A percentile compares a stretch with the other conserved stretches of the same genome.
Conservation (phyloP, 1,140 invertebrate species). For the Saccostrea echinata region DNA sequence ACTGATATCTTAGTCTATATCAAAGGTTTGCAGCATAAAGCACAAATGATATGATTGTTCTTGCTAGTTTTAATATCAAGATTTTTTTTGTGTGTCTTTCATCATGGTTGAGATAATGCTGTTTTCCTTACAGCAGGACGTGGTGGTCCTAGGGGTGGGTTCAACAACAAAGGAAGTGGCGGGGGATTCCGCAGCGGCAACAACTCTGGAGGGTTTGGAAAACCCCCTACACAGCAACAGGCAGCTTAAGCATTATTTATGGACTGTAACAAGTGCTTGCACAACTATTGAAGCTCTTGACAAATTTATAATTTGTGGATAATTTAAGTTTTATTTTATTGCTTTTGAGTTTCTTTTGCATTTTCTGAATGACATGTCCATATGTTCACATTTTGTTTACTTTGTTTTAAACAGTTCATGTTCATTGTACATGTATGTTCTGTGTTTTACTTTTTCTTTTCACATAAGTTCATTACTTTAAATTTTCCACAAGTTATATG, state of each 20-base stretch:
- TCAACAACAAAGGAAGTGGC: slow-evolving; percentile 35
- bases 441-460: slow-evolving; percentile 10
- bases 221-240: slow-evolving; percentile 40
- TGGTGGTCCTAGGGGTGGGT: slow-evolving; percentile 42
- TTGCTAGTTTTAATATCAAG: neutral
- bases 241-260: slow-evolving; percentile 19
- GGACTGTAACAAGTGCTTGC: neutral
- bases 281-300: neutral
- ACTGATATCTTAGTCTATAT: too few species aligned
- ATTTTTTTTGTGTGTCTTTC: neutral
- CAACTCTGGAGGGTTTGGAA: slow-evolving; percentile 46
- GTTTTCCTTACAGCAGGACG: slow-evolving; percentile 41
- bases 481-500: slow-evolving; percentile 38
- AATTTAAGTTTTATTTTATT: slow-evolving; percentile 38
- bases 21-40: neutral
- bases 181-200: slow-evolving; percentile 27
- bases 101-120: neutral
- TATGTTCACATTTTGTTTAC: neutral
- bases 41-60: neutral
- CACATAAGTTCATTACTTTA: neutral
- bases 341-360: neutral
- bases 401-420: slow-evolving; percentile 9
- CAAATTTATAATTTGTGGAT: slow-evolving; percentile 30
- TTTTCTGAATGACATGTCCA: neutral
- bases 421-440: slow-evolving; percentile 7